Evolutionary conservation across 1,140 invertebrate genomes (phyloP).

Genomic region (Drosophila pseudoobscura): DNA sequence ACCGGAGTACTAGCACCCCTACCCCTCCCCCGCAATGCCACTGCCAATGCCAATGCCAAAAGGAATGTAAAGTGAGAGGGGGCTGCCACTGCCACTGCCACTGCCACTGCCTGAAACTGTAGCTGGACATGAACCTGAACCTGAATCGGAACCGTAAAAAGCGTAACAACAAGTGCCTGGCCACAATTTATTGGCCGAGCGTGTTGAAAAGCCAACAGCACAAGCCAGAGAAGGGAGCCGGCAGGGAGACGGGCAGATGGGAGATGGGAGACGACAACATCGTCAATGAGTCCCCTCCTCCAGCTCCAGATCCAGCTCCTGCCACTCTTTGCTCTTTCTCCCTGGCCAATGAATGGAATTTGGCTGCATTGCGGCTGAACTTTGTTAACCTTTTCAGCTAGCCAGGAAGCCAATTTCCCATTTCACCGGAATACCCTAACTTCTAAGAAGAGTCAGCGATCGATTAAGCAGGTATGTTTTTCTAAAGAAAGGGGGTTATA

Average conservation of each 20-base stretch:
- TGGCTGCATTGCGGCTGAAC: slow-evolving; percentile 55
- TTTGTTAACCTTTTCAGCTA: slow-evolving; percentile 72
- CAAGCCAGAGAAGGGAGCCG: slow-evolving; percentile 12
- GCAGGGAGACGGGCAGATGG: no score
- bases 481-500: background rate
- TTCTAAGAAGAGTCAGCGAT: background rate
- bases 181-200: slow-evolving; percentile 77
- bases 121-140: slow-evolving; percentile 47
- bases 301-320: background rate
- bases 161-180: slow-evolving; percentile 77
- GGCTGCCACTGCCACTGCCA: background rate
- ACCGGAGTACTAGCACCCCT: slow-evolving; percentile 7
- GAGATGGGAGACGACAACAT: slow-evolving; percentile 43
- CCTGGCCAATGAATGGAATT: slow-evolving; percentile 75
- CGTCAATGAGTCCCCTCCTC: slow-evolving; percentile 60
- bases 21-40: background rate
- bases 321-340: slow-evolving; percentile 9
- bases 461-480: background rate
- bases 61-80: slow-evolving; percentile 76
- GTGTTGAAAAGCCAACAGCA: slow-evolving; percentile 74
- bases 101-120: slow-evolving; percentile 16
- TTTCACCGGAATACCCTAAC: slow-evolving; percentile 54
- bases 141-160: slow-evolving; percentile 66
- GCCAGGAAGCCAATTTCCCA: slow-evolving; percentile 70
- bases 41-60: slow-evolving; percentile 60